Evolutionary conservation across 2,888 invertebrate species (phyloP).

Genomic region (Drosophila yooni): DNA sequence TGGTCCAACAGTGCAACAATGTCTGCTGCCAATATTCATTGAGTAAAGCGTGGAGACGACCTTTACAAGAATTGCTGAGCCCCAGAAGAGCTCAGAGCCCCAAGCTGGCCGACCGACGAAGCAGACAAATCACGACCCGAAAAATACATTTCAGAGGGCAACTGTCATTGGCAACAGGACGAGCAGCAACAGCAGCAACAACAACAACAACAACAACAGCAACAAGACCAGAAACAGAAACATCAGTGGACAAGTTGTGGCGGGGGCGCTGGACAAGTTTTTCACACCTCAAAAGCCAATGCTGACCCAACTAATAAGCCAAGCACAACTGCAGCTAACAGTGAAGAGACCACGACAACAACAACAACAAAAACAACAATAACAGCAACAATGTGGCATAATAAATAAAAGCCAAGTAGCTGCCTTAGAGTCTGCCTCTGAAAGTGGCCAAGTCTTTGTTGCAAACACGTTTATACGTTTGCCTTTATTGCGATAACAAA

Average conservation of each 20-base stretch:
- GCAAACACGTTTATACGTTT: conserved; percentile 34
- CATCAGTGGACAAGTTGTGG: conserved; percentile 15
- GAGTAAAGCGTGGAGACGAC: conserved; percentile 75
- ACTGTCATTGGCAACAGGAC: conserved; percentile 47
- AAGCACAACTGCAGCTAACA: conserved; percentile 52
- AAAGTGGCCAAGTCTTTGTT: conserved; percentile 32
- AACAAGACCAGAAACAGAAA: neutral
- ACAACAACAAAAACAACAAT: conserved; percentile 23
- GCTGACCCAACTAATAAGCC: conserved; percentile 77
- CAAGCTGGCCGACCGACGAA: conserved; percentile 27
- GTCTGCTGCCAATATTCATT: conserved; percentile 62
- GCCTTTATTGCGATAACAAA: conserved; percentile 6
- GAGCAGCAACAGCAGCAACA: neutral
- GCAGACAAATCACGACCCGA: conserved; percentile 78
- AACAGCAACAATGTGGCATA: conserved; percentile 69
- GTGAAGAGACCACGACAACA: conserved; percentile 41
- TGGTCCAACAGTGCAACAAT: conserved; percentile 6
- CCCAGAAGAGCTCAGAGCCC: conserved; percentile 9
- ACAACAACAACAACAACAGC: conserved; percentile 1
- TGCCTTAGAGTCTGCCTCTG: conserved; percentile 68
- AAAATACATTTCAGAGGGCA: conserved; percentile 49
- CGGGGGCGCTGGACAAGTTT: conserved; percentile 15
- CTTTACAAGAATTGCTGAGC: conserved; percentile 61
- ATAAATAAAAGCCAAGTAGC: conserved; percentile 80
- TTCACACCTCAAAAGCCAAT: conserved; percentile 69